phyloP scores from a whole-genome alignment of 2,888 invertebrate species.

The Philaethria dido region DNA sequence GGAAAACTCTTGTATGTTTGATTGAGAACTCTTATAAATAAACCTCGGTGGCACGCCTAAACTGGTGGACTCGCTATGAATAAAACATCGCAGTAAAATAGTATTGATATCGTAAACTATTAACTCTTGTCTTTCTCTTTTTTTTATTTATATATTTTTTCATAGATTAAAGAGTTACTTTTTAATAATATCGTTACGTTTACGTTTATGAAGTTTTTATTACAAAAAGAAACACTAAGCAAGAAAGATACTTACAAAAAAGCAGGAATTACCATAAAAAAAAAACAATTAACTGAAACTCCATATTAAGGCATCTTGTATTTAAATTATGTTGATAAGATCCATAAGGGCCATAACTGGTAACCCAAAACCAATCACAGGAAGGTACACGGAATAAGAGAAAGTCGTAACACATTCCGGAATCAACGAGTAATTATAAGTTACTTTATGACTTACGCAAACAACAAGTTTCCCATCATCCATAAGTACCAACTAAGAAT shows the following conservation, averaged over 20 bases:
- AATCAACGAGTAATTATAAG: conserved; percentile 31
- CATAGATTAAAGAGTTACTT: not conserved
- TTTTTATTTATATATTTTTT: conserved; percentile 1
- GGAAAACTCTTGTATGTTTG: conserved; percentile 67
- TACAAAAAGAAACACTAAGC: too few species aligned
- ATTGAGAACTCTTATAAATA: conserved; percentile 72
- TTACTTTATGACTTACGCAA: conserved; percentile 23
- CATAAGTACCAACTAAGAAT: conserved; percentile 24
- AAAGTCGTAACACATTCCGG: conserved; percentile 44
- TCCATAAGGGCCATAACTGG: not conserved
- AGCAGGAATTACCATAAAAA: not conserved
- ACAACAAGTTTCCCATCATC: conserved; percentile 21
- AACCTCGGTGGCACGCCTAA: conserved; percentile 48
- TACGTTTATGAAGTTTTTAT: too few species aligned
- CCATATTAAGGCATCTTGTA: not conserved
- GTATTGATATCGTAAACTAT: conserved; percentile 21
- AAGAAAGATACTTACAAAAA: not conserved
- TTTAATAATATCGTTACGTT: too few species aligned
- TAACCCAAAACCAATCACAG: conserved; percentile 1
- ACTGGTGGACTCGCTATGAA: conserved; percentile 37
- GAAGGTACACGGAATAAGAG: conserved; percentile 46
- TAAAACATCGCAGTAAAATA: conserved; percentile 39
- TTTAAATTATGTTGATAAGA: conserved; percentile 13
- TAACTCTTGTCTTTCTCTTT: not conserved
- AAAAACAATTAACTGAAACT: not conserved